Base-by-base conservation (phyloP, 2,797 vertebrate genomes). In the Telmatherina bonti region DNA sequence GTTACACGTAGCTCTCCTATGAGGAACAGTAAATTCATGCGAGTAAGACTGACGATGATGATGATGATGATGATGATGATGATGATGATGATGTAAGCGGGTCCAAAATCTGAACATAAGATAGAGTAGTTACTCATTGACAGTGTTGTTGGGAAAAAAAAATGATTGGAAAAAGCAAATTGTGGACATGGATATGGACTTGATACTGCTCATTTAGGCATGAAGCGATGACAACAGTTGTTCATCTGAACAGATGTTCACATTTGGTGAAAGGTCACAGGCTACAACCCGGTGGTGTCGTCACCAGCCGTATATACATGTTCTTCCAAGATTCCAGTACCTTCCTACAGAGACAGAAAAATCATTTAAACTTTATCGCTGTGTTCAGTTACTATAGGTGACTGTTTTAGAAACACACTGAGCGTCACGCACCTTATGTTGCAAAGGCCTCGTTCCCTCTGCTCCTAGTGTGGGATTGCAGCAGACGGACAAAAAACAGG, bases 231-330 rank as follows among this genome's bases (percentile, higher is more conserved):
- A 76, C 63, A 75, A 73, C 70, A 86, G 85, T 72, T 72, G 87
- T 86, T 87, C 61, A 86, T 91, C 79, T 64, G 79, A 71, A 83
- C 70, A 83, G 67, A 78, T 77, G 80, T 64, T 58, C 52, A 70
- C 72, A 80, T 72, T 81, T 55, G 62, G 71, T 45, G 31, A 81
- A 67, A 45, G 52, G 67, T 79, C 77, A 82, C 70, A 86, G 82
- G 70, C 66, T 83, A 79, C 74, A 74, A 62, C 71, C 52, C 60
- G 53, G 64, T 43, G 62, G 78, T 64, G 78, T 54, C 78, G 83
- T 84, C 86, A 84, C 78, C 87, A 85, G 80, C 85, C 82, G 74
- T 88, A 91, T 92, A 70, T 89, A 91, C 91, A 91, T 74, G 82
- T 90, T 88, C 76, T 85, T 84, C 79, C 78, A 83, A 87, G 86